Evolutionary conservation across 2,113 vertebrate species (phyloP).

Genomic region (Mormyrus iriodes): DNA sequence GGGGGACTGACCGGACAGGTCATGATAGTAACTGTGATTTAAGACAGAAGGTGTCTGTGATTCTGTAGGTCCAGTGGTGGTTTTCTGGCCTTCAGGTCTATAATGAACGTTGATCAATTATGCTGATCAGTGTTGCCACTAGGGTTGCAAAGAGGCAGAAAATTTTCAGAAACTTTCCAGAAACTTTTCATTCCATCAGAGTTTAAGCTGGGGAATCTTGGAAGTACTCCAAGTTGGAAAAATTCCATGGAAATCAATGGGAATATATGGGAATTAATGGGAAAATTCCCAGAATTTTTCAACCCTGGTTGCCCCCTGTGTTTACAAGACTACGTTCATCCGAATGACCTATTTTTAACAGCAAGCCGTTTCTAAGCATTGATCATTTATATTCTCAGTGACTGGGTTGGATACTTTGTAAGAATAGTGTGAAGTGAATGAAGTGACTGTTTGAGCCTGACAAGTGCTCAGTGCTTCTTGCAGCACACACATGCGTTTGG

Average conservation of each 20-base stretch:
- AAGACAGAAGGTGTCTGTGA: not conserved
- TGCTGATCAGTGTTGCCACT: not conserved
- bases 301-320: not conserved
- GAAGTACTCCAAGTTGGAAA: no score
- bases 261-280: no score
- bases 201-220: no score
- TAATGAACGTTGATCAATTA: not conserved
- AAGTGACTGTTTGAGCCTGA: not conserved
- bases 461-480: not conserved
- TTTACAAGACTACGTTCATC: not conserved
- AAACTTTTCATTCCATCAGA: no score
- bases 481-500: not conserved
- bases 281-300: no score
- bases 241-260: no score
- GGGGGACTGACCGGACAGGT: no score
- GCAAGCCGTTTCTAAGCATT: not conserved
- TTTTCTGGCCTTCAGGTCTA: not conserved
- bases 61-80: not conserved
- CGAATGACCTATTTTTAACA: slow-evolving; percentile 5
- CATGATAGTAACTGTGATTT: not conserved
- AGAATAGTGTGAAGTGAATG: not conserved
- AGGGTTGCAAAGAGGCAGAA: no score
- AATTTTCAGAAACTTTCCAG: no score
- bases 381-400: not conserved
- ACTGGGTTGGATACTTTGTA: not conserved